A percentile compares a stretch with the other conserved stretches of the same genome.
phyloP scores from a whole-genome alignment of 2,888 invertebrate genomes.

The Polietes domitor region DNA sequence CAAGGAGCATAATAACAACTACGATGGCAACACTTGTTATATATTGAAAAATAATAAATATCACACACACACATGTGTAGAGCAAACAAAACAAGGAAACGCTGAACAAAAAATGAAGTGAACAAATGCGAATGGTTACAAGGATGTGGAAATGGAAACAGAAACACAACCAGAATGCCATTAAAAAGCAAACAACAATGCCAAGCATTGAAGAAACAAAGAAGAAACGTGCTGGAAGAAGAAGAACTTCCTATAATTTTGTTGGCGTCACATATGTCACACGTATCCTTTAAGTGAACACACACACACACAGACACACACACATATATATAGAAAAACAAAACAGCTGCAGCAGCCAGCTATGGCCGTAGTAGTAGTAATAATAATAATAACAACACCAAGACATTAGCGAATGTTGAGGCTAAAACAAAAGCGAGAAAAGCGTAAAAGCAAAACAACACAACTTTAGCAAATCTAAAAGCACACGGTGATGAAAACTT shows the following conservation, averaged over 20 bases:
- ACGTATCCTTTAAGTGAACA: constrained; percentile 6
- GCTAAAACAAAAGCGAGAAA: constrained; percentile 1
- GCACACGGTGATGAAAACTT: constrained; percentile 29
- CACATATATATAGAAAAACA: neutral
- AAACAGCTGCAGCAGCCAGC: neutral
- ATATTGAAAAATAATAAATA: constrained; percentile 36
- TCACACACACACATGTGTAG: constrained; percentile 22
- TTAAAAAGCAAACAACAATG: neutral
- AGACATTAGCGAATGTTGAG: neutral
- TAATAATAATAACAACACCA: neutral
- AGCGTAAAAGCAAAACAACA: neutral
- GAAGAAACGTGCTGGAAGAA: constrained; percentile 7
- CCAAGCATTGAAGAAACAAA: constrained; percentile 1
- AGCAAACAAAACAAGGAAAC: neutral
- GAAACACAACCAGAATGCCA: neutral
- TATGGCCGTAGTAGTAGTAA: neutral
- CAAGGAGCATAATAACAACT: constrained; percentile 22
- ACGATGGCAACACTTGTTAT: constrained; percentile 38
- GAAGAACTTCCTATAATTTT: constrained; percentile 11
- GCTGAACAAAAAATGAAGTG: constrained; percentile 7
- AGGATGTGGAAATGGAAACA: neutral
- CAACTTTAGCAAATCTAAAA: neutral
- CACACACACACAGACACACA: neutral
- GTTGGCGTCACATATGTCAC: constrained; percentile 33
- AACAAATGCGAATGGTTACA: neutral